Percentiles rank a stretch among this genome's conserved stretches.
Evolutionary conservation across 2,113 vertebrate species (phyloP).

Genomic region (Myocastor coypus): DNA sequence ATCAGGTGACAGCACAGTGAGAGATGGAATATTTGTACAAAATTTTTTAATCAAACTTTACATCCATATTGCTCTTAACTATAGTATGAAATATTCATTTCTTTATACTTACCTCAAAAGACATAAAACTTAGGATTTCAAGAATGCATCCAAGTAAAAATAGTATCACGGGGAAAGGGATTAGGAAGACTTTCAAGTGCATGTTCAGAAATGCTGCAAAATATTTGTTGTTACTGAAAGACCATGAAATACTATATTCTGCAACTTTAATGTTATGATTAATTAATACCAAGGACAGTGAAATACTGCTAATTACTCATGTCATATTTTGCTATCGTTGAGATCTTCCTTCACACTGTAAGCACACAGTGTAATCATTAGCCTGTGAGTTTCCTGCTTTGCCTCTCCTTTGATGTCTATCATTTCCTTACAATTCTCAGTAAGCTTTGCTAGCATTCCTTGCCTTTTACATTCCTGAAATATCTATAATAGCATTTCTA

Average conservation of each 20-base stretch:
- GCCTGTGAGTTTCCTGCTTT: neutral
- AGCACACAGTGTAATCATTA: neutral
- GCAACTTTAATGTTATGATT: slow-evolving; percentile 22
- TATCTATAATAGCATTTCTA: slow-evolving; percentile 4
- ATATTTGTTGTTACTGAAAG: slow-evolving; percentile 63
- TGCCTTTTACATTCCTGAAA: neutral
- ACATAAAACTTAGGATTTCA: slow-evolving; percentile 77
- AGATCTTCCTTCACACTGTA: neutral
- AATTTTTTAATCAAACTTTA: neutral
- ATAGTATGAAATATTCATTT: slow-evolving; percentile 17
- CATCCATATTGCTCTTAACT: neutral
- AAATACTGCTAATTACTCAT: neutral
- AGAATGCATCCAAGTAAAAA: slow-evolving; percentile 77
- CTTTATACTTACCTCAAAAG: slow-evolving; percentile 68
- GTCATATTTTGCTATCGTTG: neutral
- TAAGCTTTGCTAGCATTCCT: neutral
- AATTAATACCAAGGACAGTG: neutral
- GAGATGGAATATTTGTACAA: neutral
- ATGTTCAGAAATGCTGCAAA: slow-evolving; percentile 78
- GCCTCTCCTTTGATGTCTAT: neutral
- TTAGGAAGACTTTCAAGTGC: slow-evolving; percentile 72
- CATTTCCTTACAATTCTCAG: slow-evolving; percentile 17
- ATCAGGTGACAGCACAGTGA: neutral
- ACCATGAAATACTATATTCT: neutral
- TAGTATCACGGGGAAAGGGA: slow-evolving; percentile 77